Conservation (phyloP, 92 coral and sea anemone species). For the Porites lobata region DNA sequence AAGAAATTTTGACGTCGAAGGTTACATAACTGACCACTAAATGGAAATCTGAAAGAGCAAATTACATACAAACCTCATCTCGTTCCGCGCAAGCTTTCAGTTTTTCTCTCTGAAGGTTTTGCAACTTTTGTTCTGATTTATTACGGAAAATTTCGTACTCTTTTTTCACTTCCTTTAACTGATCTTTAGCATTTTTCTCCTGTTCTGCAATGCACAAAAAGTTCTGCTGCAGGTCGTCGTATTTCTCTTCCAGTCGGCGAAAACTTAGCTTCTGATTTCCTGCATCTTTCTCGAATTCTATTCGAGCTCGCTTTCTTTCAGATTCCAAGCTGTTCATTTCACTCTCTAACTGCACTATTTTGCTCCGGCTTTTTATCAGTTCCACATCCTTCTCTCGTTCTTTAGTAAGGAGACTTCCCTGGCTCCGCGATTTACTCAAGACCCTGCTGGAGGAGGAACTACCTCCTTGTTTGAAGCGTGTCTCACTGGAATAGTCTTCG, state of each 20-base stretch:
- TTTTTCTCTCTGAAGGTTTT: slow-evolving; percentile 91
- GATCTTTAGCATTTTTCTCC: slow-evolving; percentile 92
- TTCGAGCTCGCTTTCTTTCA: slow-evolving; percentile 86
- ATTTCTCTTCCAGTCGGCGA: slow-evolving; percentile 73
- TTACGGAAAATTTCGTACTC: slow-evolving; percentile 86
- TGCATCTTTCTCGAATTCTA: slow-evolving; percentile 84
- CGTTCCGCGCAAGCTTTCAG: slow-evolving; percentile 85
- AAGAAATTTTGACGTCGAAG: too few relatives aligned
- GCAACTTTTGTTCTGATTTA: slow-evolving; percentile 83
- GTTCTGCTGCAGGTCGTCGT: slow-evolving; percentile 84
- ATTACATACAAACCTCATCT: slow-evolving; percentile 79
- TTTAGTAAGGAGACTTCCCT: slow-evolving; percentile 28
- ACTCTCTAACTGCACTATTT: slow-evolving; percentile 89
- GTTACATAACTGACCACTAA: too few relatives aligned
- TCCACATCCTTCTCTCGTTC: slow-evolving; percentile 93
- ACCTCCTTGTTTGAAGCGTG: slow-evolving; percentile 1
- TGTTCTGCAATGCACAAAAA: slow-evolving; percentile 90
- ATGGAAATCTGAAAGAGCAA: not conserved
- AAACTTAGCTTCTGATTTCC: slow-evolving; percentile 69
- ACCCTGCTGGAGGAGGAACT: not conserved
- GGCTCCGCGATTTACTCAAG: slow-evolving; percentile 22
- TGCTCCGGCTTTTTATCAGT: slow-evolving; percentile 81
- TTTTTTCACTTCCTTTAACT: slow-evolving; percentile 83
- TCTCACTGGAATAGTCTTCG: slow-evolving; percentile 61
- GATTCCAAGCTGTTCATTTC: slow-evolving; percentile 75